Conservation (phyloP, 2,888 invertebrate genomes). For the Nomada fucata region DNA sequence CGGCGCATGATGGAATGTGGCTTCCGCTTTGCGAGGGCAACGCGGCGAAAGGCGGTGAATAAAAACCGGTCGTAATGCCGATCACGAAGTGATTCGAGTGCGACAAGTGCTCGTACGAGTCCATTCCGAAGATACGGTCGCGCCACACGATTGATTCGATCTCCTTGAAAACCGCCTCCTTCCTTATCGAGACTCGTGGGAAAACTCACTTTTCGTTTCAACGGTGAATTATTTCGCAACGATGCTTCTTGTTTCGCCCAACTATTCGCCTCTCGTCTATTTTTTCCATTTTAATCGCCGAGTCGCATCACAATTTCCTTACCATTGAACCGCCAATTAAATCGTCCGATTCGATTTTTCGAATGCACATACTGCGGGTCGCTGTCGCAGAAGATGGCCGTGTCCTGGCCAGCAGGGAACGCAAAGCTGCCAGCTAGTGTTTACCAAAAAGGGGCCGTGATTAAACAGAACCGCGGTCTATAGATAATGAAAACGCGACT, state of each 20-base stretch:
- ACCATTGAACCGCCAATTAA: neutral
- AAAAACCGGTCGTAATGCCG: conserved; percentile 25
- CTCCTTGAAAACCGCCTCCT: neutral
- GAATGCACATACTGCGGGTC: neutral
- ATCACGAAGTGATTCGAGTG: conserved; percentile 21
- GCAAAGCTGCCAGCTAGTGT: conserved; percentile 72
- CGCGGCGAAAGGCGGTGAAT: neutral
- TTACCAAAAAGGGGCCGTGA: conserved; percentile 72
- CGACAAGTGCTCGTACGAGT: conserved; percentile 18
- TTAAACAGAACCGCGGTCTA: conserved; percentile 75
- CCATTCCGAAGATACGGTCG: conserved; percentile 4
- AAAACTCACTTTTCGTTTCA: neutral
- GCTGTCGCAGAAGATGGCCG: conserved; percentile 52
- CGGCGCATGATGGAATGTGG: neutral
- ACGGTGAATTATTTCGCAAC: neutral
- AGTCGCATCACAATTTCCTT: too few species aligned
- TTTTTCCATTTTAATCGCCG: too few species aligned
- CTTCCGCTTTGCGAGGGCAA: neutral
- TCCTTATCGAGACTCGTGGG: neutral
- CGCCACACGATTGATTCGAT: neutral
- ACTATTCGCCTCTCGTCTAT: too few species aligned
- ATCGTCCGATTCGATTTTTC: conserved; percentile 21
- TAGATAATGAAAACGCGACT: conserved; percentile 72
- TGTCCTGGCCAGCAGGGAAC: conserved; percentile 62
- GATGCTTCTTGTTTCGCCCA: too few species aligned